A percentile compares a stretch with the other conserved stretches of the same genome.
Evolutionary conservation across 2,113 vertebrate genomes (phyloP).

Genomic region (Laterallus jamaicensis): DNA sequence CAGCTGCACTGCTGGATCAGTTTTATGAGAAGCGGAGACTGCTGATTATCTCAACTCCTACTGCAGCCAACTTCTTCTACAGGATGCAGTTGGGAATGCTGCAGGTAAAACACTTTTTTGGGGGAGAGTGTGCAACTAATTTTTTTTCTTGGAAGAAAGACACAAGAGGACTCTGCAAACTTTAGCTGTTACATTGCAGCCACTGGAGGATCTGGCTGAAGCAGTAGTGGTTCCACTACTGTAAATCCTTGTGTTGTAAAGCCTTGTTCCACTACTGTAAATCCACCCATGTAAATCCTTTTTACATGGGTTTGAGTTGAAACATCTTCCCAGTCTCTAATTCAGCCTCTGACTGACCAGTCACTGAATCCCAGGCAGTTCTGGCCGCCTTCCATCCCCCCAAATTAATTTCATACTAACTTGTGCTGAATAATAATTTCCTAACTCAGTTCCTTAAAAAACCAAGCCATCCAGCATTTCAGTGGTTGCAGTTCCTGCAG

Average conservation of each 20-base stretch:
- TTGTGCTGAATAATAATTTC: background rate
- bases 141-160: background rate
- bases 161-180: background rate
- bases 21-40: slow-evolving; percentile 97
- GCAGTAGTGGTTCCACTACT: background rate
- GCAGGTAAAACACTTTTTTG: slow-evolving; percentile 80
- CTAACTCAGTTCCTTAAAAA: background rate
- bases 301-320: background rate
- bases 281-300: background rate
- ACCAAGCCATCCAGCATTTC: background rate
- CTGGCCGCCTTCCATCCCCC: background rate
- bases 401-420: background rate
- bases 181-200: background rate
- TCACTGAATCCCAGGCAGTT: background rate
- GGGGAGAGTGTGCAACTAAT: background rate
- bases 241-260: no score
- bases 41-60: slow-evolving; percentile 92
- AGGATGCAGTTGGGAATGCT: slow-evolving; percentile 92
- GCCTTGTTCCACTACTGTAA: no score
- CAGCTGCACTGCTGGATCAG: slow-evolving; percentile 92
- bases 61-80: slow-evolving; percentile 94
- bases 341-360: background rate
- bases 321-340: background rate
- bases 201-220: background rate
- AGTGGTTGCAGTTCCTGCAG: background rate